Evolutionary conservation across 2,797 vertebrate genomes (phyloP), one percentile per base, ranked within the genome.

Genomic region (Acanthiza pusilla): DNA sequence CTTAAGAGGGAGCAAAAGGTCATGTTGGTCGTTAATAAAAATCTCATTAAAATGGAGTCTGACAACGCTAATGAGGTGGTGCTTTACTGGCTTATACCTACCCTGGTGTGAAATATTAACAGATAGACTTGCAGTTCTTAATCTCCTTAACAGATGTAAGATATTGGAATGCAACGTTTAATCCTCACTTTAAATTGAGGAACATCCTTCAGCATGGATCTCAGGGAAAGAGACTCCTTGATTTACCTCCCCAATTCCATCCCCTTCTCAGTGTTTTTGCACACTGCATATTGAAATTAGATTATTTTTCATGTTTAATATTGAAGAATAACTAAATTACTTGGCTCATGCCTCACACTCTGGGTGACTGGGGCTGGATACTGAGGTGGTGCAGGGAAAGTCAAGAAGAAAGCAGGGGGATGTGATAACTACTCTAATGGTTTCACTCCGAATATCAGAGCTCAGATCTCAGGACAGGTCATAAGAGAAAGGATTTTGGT

Each of bases 81-180:
- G 88, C 78, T 95, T 96, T 95, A 91, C 77, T 94, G 95, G 85
- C 84, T 96, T 91, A 94, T 65, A 93, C 94, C 95, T 85, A 96
- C 76, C 73, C 77, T 78, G 84, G 92, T 95, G 93, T 94, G 96
- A 97, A 94, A 97, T 96, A 96, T 96, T 87, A 95, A 89, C 92
- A 96, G 88, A 63, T 78, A 96, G 95, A 89, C 90, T 93, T 91
- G 76, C 87, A 77, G 89, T 62, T 78, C 85, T 86, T 96, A 96
- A 96, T 94, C 92, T 95, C 95, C 91, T 94, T 96, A 96, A 85
- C 87, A 97, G 95, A 96, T 93, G 81, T 92, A 97, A 96, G 94
- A 94, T 95, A 96, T 71, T 92, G 93, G 87, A 96, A 93, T 58
- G 87, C 68, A 38, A 60, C n/a, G 1, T 80, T 93, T 96, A 94